Percentiles rank a stretch among this genome's conserved stretches.
Conservation (phyloP, 2,797 vertebrate species). For the Heteromormyrus szaboi region DNA sequence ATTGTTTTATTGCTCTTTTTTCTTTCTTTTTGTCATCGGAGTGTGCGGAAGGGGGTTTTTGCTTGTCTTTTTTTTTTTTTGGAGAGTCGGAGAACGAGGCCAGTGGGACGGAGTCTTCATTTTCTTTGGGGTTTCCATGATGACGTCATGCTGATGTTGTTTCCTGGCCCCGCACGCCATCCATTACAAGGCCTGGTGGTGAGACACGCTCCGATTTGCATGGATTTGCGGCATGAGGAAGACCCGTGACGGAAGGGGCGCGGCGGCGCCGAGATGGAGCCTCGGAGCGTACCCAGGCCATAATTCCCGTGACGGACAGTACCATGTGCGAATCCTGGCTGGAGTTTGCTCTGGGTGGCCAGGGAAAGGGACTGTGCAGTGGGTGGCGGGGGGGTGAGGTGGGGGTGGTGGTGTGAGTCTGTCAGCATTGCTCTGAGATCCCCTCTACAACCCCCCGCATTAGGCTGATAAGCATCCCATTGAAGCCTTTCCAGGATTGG, state of each 20-base stretch:
- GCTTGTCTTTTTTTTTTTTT: background rate
- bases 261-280: no score
- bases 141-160: background rate
- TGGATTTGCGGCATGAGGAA: background rate
- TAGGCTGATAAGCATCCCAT: constrained; percentile 61
- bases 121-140: background rate
- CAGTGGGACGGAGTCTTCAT: background rate
- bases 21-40: constrained; percentile 5
- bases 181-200: constrained; percentile 18
- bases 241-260: background rate
- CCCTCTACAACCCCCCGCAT: constrained; percentile 43
- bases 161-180: background rate
- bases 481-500: constrained; percentile 62
- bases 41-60: background rate
- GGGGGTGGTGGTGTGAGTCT: constrained; percentile 1
- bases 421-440: constrained; percentile 44
- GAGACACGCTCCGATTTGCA: background rate
- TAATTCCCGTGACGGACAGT: background rate
- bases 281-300: background rate
- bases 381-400: background rate
- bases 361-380: constrained; percentile 20
- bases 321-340: background rate
- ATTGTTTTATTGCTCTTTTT: constrained; percentile 31
- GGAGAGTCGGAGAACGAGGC: background rate
- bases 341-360: background rate